Conservation (phyloP, 2,113 vertebrate genomes). For the Piprites chloris region DNA sequence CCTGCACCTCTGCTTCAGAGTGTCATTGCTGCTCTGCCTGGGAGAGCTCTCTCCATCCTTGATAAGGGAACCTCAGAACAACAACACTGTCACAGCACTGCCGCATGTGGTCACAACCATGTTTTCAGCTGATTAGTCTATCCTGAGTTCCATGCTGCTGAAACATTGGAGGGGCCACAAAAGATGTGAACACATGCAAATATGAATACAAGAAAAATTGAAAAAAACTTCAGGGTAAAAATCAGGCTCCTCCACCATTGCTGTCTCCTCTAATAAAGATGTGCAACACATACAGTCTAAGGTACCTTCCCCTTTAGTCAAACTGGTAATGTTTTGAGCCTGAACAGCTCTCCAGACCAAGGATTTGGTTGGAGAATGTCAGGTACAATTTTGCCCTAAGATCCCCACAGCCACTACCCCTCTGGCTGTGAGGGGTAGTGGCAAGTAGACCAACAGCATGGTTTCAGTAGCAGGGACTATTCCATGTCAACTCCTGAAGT, state of each 20-base stretch:
- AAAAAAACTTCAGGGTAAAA: neutral
- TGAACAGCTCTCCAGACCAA: neutral
- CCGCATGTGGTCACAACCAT: neutral
- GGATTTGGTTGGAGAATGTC: neutral
- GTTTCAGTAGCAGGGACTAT: neutral
- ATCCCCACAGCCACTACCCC: too few species aligned
- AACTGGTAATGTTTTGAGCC: neutral
- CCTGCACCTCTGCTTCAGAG: neutral
- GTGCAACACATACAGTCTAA: neutral
- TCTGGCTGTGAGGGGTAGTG: neutral
- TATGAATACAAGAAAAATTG: neutral
- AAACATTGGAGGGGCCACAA: neutral
- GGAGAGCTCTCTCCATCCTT: neutral
- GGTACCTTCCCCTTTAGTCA: neutral
- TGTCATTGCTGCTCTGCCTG: neutral
- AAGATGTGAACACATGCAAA: neutral
- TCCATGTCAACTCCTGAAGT: neutral
- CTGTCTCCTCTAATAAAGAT: neutral
- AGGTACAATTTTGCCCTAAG: neutral
- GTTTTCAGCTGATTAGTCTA: neutral
- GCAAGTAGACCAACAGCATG: neutral
- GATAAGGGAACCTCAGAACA: neutral
- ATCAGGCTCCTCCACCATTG: neutral
- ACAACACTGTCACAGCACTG: accelerated
- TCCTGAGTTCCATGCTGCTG: neutral